Base-by-base conservation (phyloP, 1,140 invertebrate genomes). In the Listronotus bonariensis region DNA sequence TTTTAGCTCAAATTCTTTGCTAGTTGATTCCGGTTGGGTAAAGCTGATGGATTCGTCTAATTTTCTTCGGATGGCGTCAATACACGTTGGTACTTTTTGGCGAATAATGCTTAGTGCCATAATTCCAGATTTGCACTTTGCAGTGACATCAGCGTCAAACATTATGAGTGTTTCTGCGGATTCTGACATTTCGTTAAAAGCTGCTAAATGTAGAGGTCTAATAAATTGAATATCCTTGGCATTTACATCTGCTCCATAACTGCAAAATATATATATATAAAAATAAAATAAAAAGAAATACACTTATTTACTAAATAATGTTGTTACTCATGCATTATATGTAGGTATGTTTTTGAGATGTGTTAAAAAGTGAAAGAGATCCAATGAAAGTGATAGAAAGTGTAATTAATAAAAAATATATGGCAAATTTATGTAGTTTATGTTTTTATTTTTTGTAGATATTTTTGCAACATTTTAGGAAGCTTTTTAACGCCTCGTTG, bases 161-260 rank as follows among this genome's bases (percentile, higher is more conserved):
- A 88, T 87, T 26, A 95, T 89, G 26, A 96, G 79, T 36, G 90
- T 84, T 75, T 92, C 88, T 0, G 92, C 92, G 71, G 90, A 92
- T 65, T 88, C 87, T 0, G 90, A 88, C 9, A 92, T 78, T 32
- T 92, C 91, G 73, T 92, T 92, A 0, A 92, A 76, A 4, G 92
- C 91, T 6, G 92, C 92, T 41, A 95, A 83, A 74, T 96, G 93
- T n/a, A 96, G 79, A 0, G 93, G 90, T 0, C 92, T 92, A 74
- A 93, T 94, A 0, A 92, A 93, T 70, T 93, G 92, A 62, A 89
- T 88, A 72, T 96, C 93, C 69, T 90, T 87, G 43, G 87, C 85
- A 75, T 95, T 94, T 0, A 94, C 88, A 70, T 93, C 87, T 6
- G 91, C 90, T 7, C 89, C 89, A 82, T 88, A 89, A 15, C 62